Conservation (phyloP, 2,113 vertebrate species). For the Rhinichthys klamathensis region DNA sequence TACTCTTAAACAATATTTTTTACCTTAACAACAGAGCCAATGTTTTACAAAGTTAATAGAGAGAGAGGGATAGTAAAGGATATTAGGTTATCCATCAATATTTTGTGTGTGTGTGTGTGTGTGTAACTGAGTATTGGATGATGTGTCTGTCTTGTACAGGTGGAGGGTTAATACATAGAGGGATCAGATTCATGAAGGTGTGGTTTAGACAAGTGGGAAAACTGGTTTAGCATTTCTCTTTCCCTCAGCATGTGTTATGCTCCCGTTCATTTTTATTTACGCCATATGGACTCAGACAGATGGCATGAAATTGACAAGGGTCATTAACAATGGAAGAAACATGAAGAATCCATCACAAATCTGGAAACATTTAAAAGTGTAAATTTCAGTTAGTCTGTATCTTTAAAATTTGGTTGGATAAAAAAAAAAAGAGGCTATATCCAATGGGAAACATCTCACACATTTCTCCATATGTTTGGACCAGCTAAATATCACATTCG, state of each 20-base stretch:
- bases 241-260: neutral
- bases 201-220: conserved; percentile 14
- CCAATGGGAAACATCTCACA: neutral
- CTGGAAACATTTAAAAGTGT: conserved; percentile 17
- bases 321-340: conserved; percentile 28
- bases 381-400: neutral
- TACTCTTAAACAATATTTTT: conserved; percentile 15
- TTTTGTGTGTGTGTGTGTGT: neutral
- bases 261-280: neutral
- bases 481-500: neutral
- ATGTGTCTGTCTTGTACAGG: conserved; percentile 14
- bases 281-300: conserved; percentile 21
- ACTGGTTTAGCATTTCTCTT: conserved; percentile 21
- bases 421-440: neutral
- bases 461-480: neutral
- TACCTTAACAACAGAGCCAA: neutral
- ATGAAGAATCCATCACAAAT: conserved; percentile 8
- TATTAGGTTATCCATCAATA: conserved; percentile 9
- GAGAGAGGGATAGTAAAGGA: neutral
- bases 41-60: conserved; percentile 9
- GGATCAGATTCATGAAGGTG: conserved; percentile 35
- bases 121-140: neutral
- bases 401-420: neutral
- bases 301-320: conserved; percentile 25
- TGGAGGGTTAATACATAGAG: conserved; percentile 3